Base-by-base conservation (phyloP, 1,140 invertebrate genomes). In the Bombus consobrinus region DNA sequence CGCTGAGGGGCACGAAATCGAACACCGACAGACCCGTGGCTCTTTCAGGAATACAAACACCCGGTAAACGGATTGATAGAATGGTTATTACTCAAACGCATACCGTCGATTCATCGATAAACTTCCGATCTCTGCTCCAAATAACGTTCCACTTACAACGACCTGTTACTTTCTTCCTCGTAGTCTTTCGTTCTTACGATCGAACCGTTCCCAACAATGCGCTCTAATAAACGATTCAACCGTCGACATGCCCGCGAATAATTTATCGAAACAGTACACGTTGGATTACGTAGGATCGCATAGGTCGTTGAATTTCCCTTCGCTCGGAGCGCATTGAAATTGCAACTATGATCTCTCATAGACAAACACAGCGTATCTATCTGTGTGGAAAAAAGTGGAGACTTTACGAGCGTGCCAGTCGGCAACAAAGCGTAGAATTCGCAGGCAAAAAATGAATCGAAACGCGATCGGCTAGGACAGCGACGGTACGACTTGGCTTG, bases 1-100 rank as follows among this genome's bases (percentile, higher is more conserved):
- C 18, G 81, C 88, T 79, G 71, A 32, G 74, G 76, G 71, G 89
- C 86, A 88, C 62, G 64, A 71, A 81, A 78, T 78, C 77, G 53
- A 80, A 22, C 72, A 25, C n/a, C 62, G 78, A 43, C 25, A 25
- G 13, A 28, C 15, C 68, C 34, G 25, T 34, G 32, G 71, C 13
- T 41, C 43, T 10, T 32, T 53, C 28, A 15, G 47, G 32, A 78
- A 78, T 57, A 68, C 43, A 68, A 72, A 80, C 77, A 32, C 15
- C 15, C 28, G 18, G 9, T 47, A 72, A 78, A 72, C 22, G 43
- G 41, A 47, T 62, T 66, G 47, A 64, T 37, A 39, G 37, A 83
- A 43, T 3, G 62, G n/a, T 68, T 57, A 53, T 57, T 25, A 37
- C 28, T 32, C 13, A 25, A 39, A 76, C 59, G 73, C 41, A 4